Evolutionary conservation across 92 coral and sea anemone genomes (phyloP), one percentile per base, ranked within the genome.

Genomic region (Epizoanthus rinbou): DNA sequence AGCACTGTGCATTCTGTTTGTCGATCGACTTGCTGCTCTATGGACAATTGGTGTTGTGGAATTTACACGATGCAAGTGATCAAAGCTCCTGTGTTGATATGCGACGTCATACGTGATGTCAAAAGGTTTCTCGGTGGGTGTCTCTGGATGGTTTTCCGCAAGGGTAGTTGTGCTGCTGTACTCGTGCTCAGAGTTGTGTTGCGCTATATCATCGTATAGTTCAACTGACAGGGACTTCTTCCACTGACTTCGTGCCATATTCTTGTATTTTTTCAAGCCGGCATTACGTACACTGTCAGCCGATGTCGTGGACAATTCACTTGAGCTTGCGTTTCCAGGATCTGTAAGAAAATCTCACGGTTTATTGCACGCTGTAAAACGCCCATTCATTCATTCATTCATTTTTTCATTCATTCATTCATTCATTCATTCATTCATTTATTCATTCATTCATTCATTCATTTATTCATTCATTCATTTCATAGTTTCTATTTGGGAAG

Each of bases 51-150:
- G 18, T 33, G 75, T 43, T 14, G 8, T 53, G 19, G 25, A 16
- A 21, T 21, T 18, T n/a, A 17, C 41, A 2, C 58, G 23, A 6
- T 41, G 18, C 10, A n/a, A 19, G 75, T 70, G 75, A 18, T 43
- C 22, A 37, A 70, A 70, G 31, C 19, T 41, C 21, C 75, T 70
- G 57, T 70, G 75, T 43, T 70, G 75, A 10, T 70, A 70, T 15
- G 75, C 75, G 21, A 70, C 75, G 31, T 70, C 75, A 43, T 70
- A 70, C 24, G 9, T 41, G 58, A 35, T 70, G n/a, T 70, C 56
- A 8, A 18, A 24, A 0, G 43, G 9, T 3, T 67, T 24, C 6
- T 28, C 41, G 4, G 73, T n/a, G 18, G 37, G 4, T 67, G 17
- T 31, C 37, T 67, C 73, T 15, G 9, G 18, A 70, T 2, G 19